Evolutionary conservation across 2,797 vertebrate species (phyloP).

Genomic region (Mormyrus hasselquistii): DNA sequence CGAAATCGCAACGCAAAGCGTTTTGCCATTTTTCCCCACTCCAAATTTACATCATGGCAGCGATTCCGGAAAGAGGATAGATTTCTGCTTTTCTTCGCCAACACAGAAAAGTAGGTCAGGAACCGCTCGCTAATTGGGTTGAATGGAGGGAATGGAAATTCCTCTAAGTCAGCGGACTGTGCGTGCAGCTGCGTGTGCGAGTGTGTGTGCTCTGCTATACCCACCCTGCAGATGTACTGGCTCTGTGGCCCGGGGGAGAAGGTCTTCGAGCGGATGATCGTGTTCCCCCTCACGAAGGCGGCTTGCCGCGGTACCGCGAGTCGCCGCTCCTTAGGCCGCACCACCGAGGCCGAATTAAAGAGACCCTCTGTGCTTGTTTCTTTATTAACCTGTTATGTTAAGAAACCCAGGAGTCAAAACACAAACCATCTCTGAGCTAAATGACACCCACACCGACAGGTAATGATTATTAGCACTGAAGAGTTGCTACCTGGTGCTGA

Average conservation of each 20-base stretch:
- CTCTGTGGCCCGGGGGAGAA: constrained; percentile 95
- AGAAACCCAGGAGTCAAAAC: background rate
- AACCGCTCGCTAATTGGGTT: background rate
- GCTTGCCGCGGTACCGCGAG: constrained; percentile 66
- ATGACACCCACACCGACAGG: background rate
- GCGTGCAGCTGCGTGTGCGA: background rate
- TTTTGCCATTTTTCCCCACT: background rate
- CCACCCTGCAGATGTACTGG: constrained; percentile 94
- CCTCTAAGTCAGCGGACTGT: background rate
- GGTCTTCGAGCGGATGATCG: constrained; percentile 95
- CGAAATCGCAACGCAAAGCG: background rate
- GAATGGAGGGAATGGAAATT: background rate
- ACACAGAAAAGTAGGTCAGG: background rate
- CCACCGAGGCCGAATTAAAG: constrained; percentile 63
- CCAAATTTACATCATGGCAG: background rate
- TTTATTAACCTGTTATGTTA: constrained; percentile 72
- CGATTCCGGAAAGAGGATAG: background rate
- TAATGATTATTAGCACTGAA: background rate
- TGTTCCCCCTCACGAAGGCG: constrained; percentile 83
- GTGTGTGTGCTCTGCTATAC: constrained; percentile 18
- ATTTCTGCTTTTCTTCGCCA: background rate
- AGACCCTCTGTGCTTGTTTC: constrained; percentile 81
- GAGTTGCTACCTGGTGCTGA: background rate
- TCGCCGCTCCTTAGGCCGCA: constrained; percentile 87
- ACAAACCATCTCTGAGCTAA: background rate